These are phyloP conservation scores for Mobula hypostoma DNA, from an alignment of 2,113 vertebrate species.

Conservation along the genomic window DNA sequence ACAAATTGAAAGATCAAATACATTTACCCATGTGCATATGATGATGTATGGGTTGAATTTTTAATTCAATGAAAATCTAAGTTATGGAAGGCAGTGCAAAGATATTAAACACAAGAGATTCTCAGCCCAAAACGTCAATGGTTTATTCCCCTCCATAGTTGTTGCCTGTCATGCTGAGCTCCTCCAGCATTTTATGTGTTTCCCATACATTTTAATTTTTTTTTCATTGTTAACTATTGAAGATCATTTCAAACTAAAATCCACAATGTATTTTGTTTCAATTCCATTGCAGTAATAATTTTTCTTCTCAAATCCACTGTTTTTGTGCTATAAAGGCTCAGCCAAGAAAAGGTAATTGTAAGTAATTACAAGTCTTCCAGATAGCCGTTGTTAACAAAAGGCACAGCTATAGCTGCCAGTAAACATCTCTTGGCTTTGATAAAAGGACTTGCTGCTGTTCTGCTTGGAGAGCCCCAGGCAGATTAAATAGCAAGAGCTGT, in stretches of 20 bases:
- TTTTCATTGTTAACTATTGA: neutral
- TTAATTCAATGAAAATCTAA: neutral
- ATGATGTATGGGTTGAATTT: neutral
- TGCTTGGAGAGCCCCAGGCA: slow-evolving; percentile 15
- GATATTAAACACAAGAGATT: neutral
- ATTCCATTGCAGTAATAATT: neutral
- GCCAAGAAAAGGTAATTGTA: slow-evolving; percentile 14
- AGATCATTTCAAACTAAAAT: neutral
- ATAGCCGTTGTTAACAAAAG: slow-evolving; percentile 3
- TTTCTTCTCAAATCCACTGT: neutral
- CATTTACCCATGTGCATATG: neutral
- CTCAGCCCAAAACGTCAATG: too few relatives aligned
- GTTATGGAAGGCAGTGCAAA: neutral
- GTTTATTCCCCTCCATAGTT: too few relatives aligned
- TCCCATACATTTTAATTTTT: too few relatives aligned
- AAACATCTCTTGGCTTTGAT: slow-evolving; percentile 9
- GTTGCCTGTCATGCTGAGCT: too few relatives aligned
- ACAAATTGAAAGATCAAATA: neutral
- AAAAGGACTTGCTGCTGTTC: neutral
- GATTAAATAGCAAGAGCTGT: neutral
- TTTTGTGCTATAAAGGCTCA: neutral
- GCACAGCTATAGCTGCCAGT: neutral
- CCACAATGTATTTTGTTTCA: neutral
- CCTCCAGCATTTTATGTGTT: too few relatives aligned
- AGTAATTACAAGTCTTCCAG: neutral